Percentiles rank a stretch among this genome's conserved stretches.
These are phyloP conservation scores for Tetranychus truncatus DNA, from an alignment of 2,888 invertebrate genomes.

Conservation along the genomic window DNA sequence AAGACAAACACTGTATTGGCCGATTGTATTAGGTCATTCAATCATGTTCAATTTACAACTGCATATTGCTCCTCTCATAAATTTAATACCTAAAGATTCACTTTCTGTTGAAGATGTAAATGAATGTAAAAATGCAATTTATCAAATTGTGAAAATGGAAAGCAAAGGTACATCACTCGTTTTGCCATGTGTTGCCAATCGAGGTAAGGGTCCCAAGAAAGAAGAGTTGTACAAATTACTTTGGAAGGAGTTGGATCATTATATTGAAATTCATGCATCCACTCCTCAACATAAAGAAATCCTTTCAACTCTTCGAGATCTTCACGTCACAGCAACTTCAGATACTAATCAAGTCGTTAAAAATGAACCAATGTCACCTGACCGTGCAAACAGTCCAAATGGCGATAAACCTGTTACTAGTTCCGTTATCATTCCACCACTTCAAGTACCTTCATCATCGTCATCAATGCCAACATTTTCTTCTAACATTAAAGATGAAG, in stretches of 20 bases:
- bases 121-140: slow-evolving; percentile 66
- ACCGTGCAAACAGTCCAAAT: neutral
- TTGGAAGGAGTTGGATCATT: slow-evolving; percentile 70
- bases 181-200: slow-evolving; percentile 38
- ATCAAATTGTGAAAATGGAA: slow-evolving; percentile 58
- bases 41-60: slow-evolving; percentile 60
- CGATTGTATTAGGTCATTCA: slow-evolving; percentile 64
- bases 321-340: slow-evolving; percentile 31
- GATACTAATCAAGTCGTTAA: neutral
- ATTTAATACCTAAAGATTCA: slow-evolving; percentile 58
- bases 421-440: neutral
- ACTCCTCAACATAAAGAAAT: slow-evolving; percentile 59
- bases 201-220: slow-evolving; percentile 33
- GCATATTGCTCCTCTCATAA: slow-evolving; percentile 61
- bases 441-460: neutral
- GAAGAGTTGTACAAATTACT: slow-evolving; percentile 79
- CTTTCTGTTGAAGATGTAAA: slow-evolving; percentile 59
- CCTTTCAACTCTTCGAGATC: slow-evolving; percentile 60
- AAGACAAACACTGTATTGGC: slow-evolving; percentile 57
- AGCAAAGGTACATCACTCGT: slow-evolving; percentile 62
- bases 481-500: neutral
- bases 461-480: neutral
- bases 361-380: neutral
- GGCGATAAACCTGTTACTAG: neutral
- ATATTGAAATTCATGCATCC: slow-evolving; percentile 56